phyloP scores from a whole-genome alignment of 37 sponge, comb jelly and placozoan genomes.

The Mnemiopsis leidyi region DNA sequence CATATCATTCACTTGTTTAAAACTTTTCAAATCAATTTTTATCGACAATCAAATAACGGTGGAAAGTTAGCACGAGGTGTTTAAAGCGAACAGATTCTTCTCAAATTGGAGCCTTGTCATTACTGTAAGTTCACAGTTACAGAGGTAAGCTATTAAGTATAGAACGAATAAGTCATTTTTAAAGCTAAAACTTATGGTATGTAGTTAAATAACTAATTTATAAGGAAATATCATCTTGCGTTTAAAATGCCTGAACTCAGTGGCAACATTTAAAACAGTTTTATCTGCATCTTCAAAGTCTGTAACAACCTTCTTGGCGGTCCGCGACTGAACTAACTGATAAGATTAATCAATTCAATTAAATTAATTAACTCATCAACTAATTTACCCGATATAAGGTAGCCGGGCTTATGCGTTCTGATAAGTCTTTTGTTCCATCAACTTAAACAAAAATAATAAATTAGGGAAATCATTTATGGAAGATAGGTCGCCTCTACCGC shows the following conservation, averaged over 20 bases:
- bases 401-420: constrained; percentile 38
- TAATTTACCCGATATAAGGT: neutral
- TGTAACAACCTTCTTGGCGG: neutral
- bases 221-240: neutral
- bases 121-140: neutral
- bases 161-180: neutral
- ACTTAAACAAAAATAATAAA: constrained; percentile 58
- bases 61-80: neutral
- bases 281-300: neutral
- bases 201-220: neutral
- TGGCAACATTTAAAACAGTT: neutral
- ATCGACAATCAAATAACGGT: neutral
- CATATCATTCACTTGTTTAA: neutral
- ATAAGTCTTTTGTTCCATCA: constrained; percentile 32
- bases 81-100: neutral
- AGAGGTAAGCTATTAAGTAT: neutral
- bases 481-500: neutral
- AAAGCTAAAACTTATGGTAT: neutral
- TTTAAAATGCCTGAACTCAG: neutral
- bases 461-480: neutral
- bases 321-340: neutral
- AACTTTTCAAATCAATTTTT: neutral
- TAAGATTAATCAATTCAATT: neutral
- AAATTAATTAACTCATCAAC: neutral
- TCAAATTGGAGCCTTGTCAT: neutral